A percentile compares a stretch with the other conserved stretches of the same genome.
These are phyloP conservation scores for Cydia fagiglandana DNA, from an alignment of 1,140 invertebrate species.

Conservation along the genomic window DNA sequence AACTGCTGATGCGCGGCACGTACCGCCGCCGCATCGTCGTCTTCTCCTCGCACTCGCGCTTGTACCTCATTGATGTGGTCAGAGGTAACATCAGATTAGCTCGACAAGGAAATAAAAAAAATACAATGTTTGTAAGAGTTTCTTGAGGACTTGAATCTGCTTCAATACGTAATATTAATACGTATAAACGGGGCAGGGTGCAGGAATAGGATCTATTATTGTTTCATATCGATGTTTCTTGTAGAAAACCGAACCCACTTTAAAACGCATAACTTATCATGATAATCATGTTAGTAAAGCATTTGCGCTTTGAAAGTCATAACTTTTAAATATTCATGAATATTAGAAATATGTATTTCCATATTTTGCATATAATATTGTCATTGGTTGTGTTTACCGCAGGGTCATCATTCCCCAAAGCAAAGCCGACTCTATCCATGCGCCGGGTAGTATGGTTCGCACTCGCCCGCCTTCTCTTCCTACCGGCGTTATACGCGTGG, in stretches of 20 bases:
- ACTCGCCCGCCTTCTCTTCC: constrained; percentile 87
- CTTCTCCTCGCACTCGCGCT: constrained; percentile 88
- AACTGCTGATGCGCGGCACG: constrained; percentile 91
- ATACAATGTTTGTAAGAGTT: no score
- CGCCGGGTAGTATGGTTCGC: constrained; percentile 89
- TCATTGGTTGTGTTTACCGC: constrained; percentile 34
- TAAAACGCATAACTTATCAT: neutral
- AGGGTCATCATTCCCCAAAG: constrained; percentile 96
- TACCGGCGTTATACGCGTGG: constrained; percentile 92
- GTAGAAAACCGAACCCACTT: no score
- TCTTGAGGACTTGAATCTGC: no score
- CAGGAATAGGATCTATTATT: no score
- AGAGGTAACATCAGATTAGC: no score
- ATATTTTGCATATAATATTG: constrained; percentile 38
- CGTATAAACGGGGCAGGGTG: no score
- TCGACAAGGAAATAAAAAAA: no score
- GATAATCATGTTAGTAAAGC: neutral
- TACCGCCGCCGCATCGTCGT: constrained; percentile 91
- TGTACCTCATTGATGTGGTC: constrained; percentile 96
- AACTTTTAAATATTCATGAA: no score
- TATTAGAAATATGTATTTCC: no score
- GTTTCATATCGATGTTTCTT: no score
- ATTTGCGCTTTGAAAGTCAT: neutral
- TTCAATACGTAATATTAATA: no score
- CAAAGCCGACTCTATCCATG: constrained; percentile 93